A percentile compares a stretch with the other conserved stretches of the same genome.
phyloP scores from a whole-genome alignment of 2,797 vertebrate genomes.

The Botia kubotai region DNA sequence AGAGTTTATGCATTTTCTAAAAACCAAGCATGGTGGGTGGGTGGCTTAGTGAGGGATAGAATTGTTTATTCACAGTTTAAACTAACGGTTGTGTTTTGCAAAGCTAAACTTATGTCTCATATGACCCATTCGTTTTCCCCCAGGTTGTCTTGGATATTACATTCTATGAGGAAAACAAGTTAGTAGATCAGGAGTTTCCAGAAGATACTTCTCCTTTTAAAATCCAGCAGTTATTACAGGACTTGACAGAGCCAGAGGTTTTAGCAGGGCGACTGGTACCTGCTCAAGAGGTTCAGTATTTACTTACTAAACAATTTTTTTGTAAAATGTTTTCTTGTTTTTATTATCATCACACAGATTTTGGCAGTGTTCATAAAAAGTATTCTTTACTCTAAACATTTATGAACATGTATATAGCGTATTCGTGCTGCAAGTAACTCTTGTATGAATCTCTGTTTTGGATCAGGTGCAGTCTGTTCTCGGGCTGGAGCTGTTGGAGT shows the following conservation, averaged over 20 bases:
- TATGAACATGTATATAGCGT: background rate
- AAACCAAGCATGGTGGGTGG: too few relatives aligned
- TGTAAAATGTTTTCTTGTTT: background rate
- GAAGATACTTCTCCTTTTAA: slow-evolving; percentile 88
- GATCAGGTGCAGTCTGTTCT: slow-evolving; percentile 82
- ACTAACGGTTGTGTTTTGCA: background rate
- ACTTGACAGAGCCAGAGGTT: slow-evolving; percentile 92
- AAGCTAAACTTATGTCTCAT: background rate
- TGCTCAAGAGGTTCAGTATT: slow-evolving; percentile 80
- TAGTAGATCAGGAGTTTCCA: slow-evolving; percentile 95
- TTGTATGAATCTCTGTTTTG: slow-evolving; percentile 11
- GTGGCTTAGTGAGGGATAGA: too few relatives aligned
- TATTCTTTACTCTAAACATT: too few relatives aligned
- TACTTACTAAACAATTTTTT: background rate
- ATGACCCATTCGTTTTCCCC: background rate
- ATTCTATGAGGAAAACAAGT: slow-evolving; percentile 94
- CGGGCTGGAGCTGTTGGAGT: slow-evolving; percentile 90
- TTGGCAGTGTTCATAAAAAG: too few relatives aligned
- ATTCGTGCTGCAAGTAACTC: slow-evolving; percentile 14
- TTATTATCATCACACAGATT: background rate
- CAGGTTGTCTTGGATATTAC: slow-evolving; percentile 94
- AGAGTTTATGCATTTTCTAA: too few relatives aligned
- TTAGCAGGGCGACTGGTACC: slow-evolving; percentile 81
- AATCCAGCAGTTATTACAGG: slow-evolving; percentile 87
- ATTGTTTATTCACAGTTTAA: too few relatives aligned